Percentiles rank a stretch among this genome's conserved stretches.
These are phyloP conservation scores for Tetropium fuscum DNA, from an alignment of 2,888 invertebrate species.

Conservation along the genomic window DNA sequence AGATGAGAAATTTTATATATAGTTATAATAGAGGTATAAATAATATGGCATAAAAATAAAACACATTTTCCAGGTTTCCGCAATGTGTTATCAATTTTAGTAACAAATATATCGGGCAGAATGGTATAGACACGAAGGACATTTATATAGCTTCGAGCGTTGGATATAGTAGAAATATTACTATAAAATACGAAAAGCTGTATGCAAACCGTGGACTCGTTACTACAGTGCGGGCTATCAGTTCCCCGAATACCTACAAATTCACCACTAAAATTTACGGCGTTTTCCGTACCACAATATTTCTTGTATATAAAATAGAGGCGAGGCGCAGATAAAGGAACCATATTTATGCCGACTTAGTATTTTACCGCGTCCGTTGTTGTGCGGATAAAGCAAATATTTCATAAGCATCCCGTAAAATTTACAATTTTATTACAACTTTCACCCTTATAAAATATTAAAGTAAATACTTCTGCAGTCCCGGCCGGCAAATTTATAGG, in stretches of 20 bases:
- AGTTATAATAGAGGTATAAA: too few relatives aligned
- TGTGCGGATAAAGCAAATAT: slow-evolving; percentile 17
- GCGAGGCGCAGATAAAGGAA: slow-evolving; percentile 35
- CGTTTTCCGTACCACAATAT: slow-evolving; percentile 43
- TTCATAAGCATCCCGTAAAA: slow-evolving; percentile 26
- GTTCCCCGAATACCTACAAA: slow-evolving; percentile 44
- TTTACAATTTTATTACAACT: slow-evolving; percentile 29
- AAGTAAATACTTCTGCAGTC: slow-evolving; percentile 20
- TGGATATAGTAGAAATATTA: slow-evolving; percentile 5
- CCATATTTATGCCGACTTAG: slow-evolving; percentile 37
- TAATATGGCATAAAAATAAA: too few relatives aligned
- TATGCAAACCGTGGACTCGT: slow-evolving; percentile 37
- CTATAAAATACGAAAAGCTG: slow-evolving; percentile 32
- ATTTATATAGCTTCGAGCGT: background rate
- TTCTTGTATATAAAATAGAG: slow-evolving; percentile 40
- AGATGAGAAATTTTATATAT: too few relatives aligned
- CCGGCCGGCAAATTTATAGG: slow-evolving; percentile 14
- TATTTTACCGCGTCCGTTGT: slow-evolving; percentile 35
- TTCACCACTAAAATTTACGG: slow-evolving; percentile 43
- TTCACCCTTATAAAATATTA: slow-evolving; percentile 26
- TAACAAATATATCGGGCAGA: too few relatives aligned
- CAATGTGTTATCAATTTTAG: too few relatives aligned
- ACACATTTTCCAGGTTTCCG: too few relatives aligned
- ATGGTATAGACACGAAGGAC: background rate
- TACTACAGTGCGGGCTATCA: slow-evolving; percentile 31